These are phyloP conservation scores for Paratrypauchen microcephalus DNA, from an alignment of 2,797 vertebrate species.

Conservation along the genomic window DNA sequence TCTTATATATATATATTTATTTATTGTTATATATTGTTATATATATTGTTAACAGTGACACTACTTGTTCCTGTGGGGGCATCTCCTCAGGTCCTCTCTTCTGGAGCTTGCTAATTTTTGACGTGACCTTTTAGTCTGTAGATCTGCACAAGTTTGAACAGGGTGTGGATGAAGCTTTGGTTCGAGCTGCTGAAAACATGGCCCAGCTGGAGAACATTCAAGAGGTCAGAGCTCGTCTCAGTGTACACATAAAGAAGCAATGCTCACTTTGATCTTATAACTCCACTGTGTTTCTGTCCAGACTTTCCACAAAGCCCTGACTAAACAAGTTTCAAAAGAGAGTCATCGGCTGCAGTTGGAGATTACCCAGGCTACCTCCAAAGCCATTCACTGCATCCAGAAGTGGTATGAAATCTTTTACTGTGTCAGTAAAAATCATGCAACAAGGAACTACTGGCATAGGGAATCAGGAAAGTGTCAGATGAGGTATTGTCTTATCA, in stretches of 20 bases:
- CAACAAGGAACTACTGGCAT: neutral
- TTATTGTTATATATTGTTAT: too few relatives aligned
- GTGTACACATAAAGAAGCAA: neutral
- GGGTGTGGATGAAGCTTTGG: conserved; percentile 61
- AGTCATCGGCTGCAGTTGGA: conserved; percentile 54
- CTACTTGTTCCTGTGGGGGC: too few relatives aligned
- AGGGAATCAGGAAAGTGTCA: neutral
- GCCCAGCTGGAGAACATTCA: conserved; percentile 56
- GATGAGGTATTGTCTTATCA: neutral
- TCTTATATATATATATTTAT: too few relatives aligned
- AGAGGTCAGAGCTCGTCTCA: conserved; percentile 55
- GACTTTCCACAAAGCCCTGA: conserved; percentile 53
- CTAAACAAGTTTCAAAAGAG: conserved; percentile 53
- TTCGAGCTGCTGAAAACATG: conserved; percentile 54
- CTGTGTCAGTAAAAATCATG: neutral
- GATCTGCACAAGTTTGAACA: conserved; percentile 32
- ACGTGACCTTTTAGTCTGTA: conserved; percentile 19
- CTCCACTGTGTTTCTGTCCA: conserved; percentile 21
- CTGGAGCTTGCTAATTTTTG: neutral
- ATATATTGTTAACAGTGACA: too few relatives aligned
- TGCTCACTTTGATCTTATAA: neutral
- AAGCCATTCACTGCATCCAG: conserved; percentile 44
- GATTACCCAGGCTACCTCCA: conserved; percentile 50
- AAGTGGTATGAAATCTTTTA: conserved; percentile 59
- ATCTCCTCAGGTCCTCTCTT: neutral